phyloP scores from a whole-genome alignment of 2,113 vertebrate species.

The Nipponia nippon region DNA sequence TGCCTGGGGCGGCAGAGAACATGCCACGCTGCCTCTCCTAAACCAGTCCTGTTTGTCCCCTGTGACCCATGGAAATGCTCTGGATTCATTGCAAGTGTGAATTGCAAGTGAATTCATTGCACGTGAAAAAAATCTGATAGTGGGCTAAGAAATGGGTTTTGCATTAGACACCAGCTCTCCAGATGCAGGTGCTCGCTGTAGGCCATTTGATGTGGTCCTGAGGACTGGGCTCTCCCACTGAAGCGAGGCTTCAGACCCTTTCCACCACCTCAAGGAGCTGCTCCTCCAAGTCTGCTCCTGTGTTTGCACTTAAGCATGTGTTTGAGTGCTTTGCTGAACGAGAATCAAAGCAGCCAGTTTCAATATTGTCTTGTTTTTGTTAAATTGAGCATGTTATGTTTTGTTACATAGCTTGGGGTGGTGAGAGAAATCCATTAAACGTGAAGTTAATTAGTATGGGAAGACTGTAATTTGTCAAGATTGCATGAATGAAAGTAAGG shows the following conservation, averaged over 20 bases:
- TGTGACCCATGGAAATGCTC: accelerated
- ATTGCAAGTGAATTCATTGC: background rate
- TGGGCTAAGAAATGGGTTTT: background rate
- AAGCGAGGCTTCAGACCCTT: accelerated
- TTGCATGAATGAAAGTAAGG: background rate
- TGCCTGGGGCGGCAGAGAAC: background rate
- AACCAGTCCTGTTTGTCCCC: background rate
- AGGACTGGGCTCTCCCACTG: background rate
- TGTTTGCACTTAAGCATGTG: background rate
- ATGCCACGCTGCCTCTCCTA: accelerated
- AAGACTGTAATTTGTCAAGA: conserved; percentile 1
- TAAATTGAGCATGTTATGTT: background rate
- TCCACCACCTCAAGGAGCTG: background rate
- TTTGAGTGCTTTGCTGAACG: background rate
- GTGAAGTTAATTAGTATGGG: conserved; percentile 25
- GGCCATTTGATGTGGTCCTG: accelerated
- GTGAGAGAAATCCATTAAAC: conserved; percentile 23
- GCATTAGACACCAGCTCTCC: background rate
- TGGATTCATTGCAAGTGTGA: background rate
- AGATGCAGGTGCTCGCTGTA: background rate
- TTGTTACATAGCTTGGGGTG: background rate
- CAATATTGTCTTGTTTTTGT: background rate
- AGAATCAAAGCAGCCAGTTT: background rate
- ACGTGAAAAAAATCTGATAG: accelerated
- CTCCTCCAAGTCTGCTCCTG: background rate